phyloP scores from a whole-genome alignment of 2,797 vertebrate species.

The Sebastolobus altivelis region DNA sequence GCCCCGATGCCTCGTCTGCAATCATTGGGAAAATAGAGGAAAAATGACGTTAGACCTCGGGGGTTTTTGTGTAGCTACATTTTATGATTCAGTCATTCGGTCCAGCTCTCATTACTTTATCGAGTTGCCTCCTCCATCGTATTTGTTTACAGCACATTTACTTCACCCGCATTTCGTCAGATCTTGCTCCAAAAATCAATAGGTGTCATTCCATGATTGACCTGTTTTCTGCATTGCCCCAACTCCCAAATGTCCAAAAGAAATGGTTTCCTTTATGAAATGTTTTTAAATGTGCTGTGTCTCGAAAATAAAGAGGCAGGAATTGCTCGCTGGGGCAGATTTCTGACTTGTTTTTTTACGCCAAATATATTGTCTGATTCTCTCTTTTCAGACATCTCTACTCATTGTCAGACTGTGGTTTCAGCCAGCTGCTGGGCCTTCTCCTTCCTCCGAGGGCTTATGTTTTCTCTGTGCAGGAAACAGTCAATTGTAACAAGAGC shows the following conservation, averaged over 20 bases:
- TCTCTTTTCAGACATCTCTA: slow-evolving; percentile 30
- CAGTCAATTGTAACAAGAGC: slow-evolving; percentile 80
- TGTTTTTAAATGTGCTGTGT: slow-evolving; percentile 47
- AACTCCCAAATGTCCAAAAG: slow-evolving; percentile 35
- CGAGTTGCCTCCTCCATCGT: slow-evolving; percentile 47
- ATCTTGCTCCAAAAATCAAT: slow-evolving; percentile 64
- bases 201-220: slow-evolving; percentile 56
- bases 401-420: slow-evolving; percentile 25
- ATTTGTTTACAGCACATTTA: slow-evolving; percentile 75
- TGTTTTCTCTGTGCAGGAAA: slow-evolving; percentile 79
- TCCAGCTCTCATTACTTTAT: slow-evolving; percentile 59
- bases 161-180: slow-evolving; percentile 43
- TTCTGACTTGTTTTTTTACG: slow-evolving; percentile 54
- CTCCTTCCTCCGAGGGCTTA: slow-evolving; percentile 55
- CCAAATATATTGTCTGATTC: slow-evolving; percentile 12
- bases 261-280: slow-evolving; percentile 47
- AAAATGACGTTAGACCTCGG: slow-evolving; percentile 56
- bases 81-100: slow-evolving; percentile 59
- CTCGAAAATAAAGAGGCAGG: slow-evolving; percentile 17
- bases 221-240: slow-evolving; percentile 46
- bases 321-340: slow-evolving; percentile 19
- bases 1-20: slow-evolving; percentile 49
- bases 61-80: slow-evolving; percentile 61
- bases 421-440: slow-evolving; percentile 50
- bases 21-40: slow-evolving; percentile 54